A percentile compares a stretch with the other conserved stretches of the same genome.
These are phyloP conservation scores for Meteorus cinctellus DNA, from an alignment of 2,888 invertebrate genomes.

Conservation along the genomic window DNA sequence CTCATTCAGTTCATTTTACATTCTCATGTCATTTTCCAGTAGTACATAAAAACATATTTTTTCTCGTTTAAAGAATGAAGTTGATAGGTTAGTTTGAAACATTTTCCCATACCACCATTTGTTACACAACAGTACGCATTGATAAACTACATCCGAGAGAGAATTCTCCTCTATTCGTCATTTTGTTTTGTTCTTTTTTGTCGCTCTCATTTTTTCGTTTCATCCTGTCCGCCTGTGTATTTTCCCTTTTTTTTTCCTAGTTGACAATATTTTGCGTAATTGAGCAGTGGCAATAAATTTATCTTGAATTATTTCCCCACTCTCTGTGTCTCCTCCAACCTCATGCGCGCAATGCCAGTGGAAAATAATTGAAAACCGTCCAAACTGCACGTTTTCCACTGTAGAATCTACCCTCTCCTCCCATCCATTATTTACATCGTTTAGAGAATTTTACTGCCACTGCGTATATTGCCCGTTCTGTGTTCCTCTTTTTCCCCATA, in stretches of 20 bases:
- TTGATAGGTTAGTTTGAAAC: background rate
- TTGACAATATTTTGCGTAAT: slow-evolving; percentile 69
- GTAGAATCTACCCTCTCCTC: slow-evolving; percentile 60
- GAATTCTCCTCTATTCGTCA: background rate
- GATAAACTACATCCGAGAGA: background rate
- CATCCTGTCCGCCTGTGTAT: background rate
- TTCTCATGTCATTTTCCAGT: background rate
- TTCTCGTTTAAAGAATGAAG: background rate
- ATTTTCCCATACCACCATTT: background rate
- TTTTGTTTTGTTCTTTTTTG: background rate
- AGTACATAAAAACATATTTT: background rate
- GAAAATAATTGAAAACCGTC: slow-evolving; percentile 70
- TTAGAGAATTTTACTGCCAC: slow-evolving; percentile 69
- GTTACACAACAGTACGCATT: background rate
- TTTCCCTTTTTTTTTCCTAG: slow-evolving; percentile 26
- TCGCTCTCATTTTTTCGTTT: background rate
- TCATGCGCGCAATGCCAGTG: slow-evolving; percentile 45
- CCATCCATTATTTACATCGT: slow-evolving; percentile 71
- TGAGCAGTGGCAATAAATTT: slow-evolving; percentile 68
- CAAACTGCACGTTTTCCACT: slow-evolving; percentile 59
- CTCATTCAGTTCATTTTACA: background rate
- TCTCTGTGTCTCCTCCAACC: background rate
- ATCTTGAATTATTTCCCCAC: slow-evolving; percentile 63
- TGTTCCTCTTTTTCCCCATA: background rate
- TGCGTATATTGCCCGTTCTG: background rate